Evolutionary conservation across 2,797 vertebrate genomes (phyloP), one percentile per base, ranked within the genome.

Genomic region (Neomorphus geoffroyi): DNA sequence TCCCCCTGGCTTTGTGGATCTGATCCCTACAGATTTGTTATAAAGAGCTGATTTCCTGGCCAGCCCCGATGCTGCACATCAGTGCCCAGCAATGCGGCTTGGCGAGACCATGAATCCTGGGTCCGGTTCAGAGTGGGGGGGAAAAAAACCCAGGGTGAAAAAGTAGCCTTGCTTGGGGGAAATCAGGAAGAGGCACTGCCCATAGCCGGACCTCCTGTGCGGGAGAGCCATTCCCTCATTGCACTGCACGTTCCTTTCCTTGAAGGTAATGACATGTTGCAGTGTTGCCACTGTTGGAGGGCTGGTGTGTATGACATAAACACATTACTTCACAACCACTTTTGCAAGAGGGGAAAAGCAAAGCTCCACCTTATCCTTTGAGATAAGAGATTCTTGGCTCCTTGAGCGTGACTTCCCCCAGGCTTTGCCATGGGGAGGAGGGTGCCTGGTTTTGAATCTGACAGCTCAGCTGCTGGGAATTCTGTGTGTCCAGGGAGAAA

Each of bases 341-440:
- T 97, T 97, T 73, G 95, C 94, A 97, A 97, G 89, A 96, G 96
- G 96, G 96, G 97, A 97, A 97, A 97, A 97, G 92, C 78, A 94
- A 97, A 96, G 95, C 97, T 96, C 97, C 96, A 97, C 98, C 98
- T 98, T 97, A 97, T 98, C 97, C 97, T 97, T 89, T 64, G 80
- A 98, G 98, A 98, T 98, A 98, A 98, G 96, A 91, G 93, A 92
- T 92, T 94, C 92, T 97, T 97, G 97, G 97, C 97, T 96, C 85
- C 61, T 35, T 5, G 2, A 79, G 88, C 17, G 11, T 91, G 77
- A 97, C 95, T 97, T 96, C 95, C 96, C 79, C 28, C 2, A 5
- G 86, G 80, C 89, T 93, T 72, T 5, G 1, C 3, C 11, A 23
- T 48, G 92, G 84, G 88, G 80, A 30, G 90, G 73, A 93, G 80